phyloP scores from a whole-genome alignment of 2,888 invertebrate species.

The Drosophila ochracea region DNA sequence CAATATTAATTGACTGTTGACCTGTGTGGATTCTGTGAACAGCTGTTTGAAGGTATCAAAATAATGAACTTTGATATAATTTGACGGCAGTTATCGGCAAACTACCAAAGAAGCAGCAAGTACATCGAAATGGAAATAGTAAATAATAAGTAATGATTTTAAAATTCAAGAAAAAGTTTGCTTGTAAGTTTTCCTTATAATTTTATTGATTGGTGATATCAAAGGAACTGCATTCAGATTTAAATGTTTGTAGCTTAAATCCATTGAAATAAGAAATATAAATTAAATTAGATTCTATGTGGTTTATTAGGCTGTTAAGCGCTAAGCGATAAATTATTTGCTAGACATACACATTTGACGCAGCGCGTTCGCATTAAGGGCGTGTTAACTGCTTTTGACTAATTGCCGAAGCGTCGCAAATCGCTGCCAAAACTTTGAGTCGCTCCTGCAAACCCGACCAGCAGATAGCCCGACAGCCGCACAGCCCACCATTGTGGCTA shows the following conservation, averaged over 20 bases:
- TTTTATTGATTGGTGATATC: neutral
- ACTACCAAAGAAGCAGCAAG: no score
- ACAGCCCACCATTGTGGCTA: constrained; percentile 37
- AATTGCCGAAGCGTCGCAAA: constrained; percentile 60
- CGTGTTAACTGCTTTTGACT: constrained; percentile 67
- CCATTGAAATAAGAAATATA: neutral
- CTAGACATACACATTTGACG: constrained; percentile 40
- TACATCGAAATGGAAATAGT: no score
- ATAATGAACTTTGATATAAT: no score
- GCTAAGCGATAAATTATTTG: constrained; percentile 45
- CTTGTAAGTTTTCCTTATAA: neutral
- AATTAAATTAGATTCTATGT: constrained; percentile 8
- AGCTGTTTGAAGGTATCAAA: no score
- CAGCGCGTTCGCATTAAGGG: constrained; percentile 49
- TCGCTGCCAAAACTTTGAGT: constrained; percentile 56
- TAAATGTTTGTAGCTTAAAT: neutral
- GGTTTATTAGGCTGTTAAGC: constrained; percentile 21
- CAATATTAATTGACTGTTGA: no score
- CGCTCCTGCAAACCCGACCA: constrained; percentile 7
- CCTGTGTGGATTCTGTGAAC: no score
- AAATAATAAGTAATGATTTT: no score
- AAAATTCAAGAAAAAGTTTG: no score
- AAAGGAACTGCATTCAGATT: neutral
- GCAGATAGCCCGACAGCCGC: constrained; percentile 8
- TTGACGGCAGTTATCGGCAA: no score